Evolutionary conservation across 2,797 vertebrate genomes (phyloP).

Genomic region (Malurus splendens): DNA sequence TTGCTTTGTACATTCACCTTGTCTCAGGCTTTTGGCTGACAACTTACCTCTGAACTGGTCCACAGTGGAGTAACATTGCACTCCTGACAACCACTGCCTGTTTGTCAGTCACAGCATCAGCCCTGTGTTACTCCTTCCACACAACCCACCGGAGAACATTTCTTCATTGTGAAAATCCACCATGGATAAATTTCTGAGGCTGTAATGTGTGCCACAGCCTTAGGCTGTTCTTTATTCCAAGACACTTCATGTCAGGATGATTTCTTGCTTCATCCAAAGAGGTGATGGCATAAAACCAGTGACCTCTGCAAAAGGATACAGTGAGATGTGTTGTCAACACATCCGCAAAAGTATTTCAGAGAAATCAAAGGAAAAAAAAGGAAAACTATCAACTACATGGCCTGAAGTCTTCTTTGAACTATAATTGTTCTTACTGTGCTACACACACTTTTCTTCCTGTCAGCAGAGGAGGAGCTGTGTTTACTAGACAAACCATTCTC

Average conservation of each 20-base stretch:
- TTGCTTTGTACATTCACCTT: background rate
- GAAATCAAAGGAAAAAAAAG: background rate
- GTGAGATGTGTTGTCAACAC: background rate
- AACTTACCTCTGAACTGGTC: background rate
- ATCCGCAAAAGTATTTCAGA: background rate
- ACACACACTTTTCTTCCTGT: background rate
- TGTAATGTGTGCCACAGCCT: background rate
- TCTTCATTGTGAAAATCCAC: background rate
- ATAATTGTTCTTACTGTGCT: background rate
- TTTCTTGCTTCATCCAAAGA: background rate
- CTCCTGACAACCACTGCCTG: background rate
- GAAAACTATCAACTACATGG: accelerated
- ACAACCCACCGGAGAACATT: accelerated
- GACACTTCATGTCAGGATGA: background rate
- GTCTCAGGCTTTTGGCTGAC: background rate
- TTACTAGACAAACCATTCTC: background rate
- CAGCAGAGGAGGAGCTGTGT: background rate
- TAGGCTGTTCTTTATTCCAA: background rate
- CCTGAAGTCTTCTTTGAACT: background rate
- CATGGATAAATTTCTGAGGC: background rate
- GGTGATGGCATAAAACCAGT: background rate
- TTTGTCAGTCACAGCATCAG: background rate
- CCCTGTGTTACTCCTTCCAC: background rate
- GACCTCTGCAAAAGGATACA: background rate
- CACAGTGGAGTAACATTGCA: background rate